These are phyloP conservation scores for Enteromius unitaeniatus DNA, from an alignment of 2,797 vertebrate species.

Conservation along the genomic window DNA sequence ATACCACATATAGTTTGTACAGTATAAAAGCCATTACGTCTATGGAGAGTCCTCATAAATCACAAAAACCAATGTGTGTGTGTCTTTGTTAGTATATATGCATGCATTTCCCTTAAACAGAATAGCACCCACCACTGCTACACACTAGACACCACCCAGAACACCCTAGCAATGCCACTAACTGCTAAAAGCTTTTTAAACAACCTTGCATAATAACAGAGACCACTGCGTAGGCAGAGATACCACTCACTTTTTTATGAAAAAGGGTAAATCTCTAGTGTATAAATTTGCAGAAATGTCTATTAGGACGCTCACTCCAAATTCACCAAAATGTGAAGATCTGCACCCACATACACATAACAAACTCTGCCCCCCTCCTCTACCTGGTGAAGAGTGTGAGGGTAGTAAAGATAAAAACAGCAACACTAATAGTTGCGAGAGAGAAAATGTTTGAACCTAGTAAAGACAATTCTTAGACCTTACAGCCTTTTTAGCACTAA, in stretches of 20 bases:
- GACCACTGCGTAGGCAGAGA: neutral
- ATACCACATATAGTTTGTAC: too few relatives aligned
- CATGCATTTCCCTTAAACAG: neutral
- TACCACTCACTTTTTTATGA: neutral
- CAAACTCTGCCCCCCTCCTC: neutral
- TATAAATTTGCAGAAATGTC: neutral
- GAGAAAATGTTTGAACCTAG: neutral
- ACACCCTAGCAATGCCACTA: neutral
- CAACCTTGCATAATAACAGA: neutral
- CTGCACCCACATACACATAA: neutral
- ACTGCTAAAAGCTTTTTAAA: slow-evolving; percentile 3
- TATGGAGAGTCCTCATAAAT: too few relatives aligned
- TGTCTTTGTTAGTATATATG: neutral
- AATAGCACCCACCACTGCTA: neutral
- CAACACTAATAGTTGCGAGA: neutral
- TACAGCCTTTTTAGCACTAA: neutral
- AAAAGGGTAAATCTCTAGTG: slow-evolving; percentile 1
- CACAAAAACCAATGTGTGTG: too few relatives aligned
- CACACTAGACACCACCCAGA: neutral
- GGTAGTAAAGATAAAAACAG: slow-evolving; percentile 22
- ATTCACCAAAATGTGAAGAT: slow-evolving; percentile 28
- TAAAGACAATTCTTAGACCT: slow-evolving; percentile 12
- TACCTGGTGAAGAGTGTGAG: neutral
- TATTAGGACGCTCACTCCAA: neutral
- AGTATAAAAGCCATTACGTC: too few relatives aligned